Percentiles rank a stretch among this genome's conserved stretches.
phyloP scores from a whole-genome alignment of 2,113 vertebrate genomes.

The Etheostoma cragini region DNA sequence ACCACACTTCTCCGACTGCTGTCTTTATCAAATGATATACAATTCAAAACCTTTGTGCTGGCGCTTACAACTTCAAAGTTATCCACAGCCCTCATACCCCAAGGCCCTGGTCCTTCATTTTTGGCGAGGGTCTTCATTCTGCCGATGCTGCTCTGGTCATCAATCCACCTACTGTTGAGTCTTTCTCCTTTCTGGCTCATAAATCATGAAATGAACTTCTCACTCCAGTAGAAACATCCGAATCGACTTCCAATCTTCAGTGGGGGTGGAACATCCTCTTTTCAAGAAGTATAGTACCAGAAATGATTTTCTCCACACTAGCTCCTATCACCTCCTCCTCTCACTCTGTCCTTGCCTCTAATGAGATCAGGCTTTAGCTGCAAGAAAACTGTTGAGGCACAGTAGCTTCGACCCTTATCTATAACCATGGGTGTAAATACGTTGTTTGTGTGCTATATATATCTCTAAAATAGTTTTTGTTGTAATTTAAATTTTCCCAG shows the following conservation, averaged over 20 bases:
- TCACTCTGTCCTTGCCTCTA: neutral
- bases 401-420: neutral
- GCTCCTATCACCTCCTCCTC: neutral
- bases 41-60: constrained; percentile 37
- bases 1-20: constrained; percentile 1
- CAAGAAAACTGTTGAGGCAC: neutral
- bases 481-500: neutral
- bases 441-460: neutral
- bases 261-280: constrained; percentile 19
- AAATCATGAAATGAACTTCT: constrained; percentile 68
- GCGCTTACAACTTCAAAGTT: constrained; percentile 38
- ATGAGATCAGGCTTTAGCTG: constrained; percentile 9
- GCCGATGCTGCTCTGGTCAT: constrained; percentile 36
- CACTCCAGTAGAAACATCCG: constrained; percentile 42
- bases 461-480: neutral
- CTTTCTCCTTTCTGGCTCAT: constrained; percentile 49
- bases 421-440: neutral
- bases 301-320: neutral
- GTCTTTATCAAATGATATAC: constrained; percentile 23
- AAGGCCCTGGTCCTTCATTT: constrained; percentile 44
- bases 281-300: neutral
- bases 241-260: constrained; percentile 24
- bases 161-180: constrained; percentile 48
- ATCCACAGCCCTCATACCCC: constrained; percentile 13
- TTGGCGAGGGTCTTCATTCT: constrained; percentile 43